Evolutionary conservation across 1,140 invertebrate species (phyloP), one percentile per base, ranked within the genome.

Genomic region (Neodiprion lecontei): DNA sequence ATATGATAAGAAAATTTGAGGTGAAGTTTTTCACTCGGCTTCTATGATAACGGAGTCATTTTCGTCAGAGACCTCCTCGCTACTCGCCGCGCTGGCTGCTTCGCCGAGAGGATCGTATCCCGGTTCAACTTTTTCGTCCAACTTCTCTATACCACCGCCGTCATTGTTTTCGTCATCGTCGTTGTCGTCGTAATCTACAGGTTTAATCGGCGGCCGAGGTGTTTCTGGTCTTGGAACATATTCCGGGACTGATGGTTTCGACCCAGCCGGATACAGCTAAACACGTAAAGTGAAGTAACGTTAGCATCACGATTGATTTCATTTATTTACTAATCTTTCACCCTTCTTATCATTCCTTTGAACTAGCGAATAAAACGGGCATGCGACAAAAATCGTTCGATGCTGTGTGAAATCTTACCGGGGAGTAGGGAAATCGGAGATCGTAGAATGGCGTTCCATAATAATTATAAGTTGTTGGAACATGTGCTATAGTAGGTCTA

Each of bases 41-140:
- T 83, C 81, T 9, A 83, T 71, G 14, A 77, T 79, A n/a, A 83
- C 78, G 65, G 84, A 80, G 14, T 79, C 72, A 17, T 83, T 79
- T 14, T 53, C 70, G 9, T 77, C 69, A 3, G 48, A 70, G 12
- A 17, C 74, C 12, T 48, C 67, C 2, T n/a, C 61, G 2, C 28
- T 1, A 10, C 48, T 11, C 4, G 71, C 47, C 14, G 79, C 75
- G 17, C 73, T 74, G 11, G 3, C 73, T 21, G 53, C 11, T 61
- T 61, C 53, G n/a, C 53, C 53, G 4, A 61, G 11, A 17, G 53
- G 53, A 74, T 77, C 10, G 9, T 76, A 73, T 9, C 11, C 67
- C 11, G 79, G 74, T 7, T 82, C 79, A 1, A 80, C 12, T 79
- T 84, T 83, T 17, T 79, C 73, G 47, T 86, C 84, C 48, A 86